phyloP scores from a whole-genome alignment of 2,113 vertebrate genomes.

The Ammodytes dubius region DNA sequence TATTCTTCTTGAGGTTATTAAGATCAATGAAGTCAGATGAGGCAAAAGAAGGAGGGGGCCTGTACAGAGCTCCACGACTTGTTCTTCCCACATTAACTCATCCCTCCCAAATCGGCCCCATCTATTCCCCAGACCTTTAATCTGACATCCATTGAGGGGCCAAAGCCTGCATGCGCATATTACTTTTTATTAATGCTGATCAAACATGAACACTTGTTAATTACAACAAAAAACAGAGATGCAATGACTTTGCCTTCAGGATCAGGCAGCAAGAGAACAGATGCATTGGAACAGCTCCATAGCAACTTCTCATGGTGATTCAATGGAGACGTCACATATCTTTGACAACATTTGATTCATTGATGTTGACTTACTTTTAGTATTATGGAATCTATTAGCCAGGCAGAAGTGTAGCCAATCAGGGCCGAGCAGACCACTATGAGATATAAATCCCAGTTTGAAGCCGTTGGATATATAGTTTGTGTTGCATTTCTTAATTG shows the following conservation, averaged over 20 bases:
- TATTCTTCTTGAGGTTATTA: slow-evolving; percentile 55
- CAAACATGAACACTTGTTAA: slow-evolving; percentile 70
- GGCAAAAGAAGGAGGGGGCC: slow-evolving; percentile 38
- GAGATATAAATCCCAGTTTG: slow-evolving; percentile 61
- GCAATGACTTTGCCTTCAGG: slow-evolving; percentile 40
- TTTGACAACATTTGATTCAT: slow-evolving; percentile 66
- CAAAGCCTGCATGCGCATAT: slow-evolving; percentile 41
- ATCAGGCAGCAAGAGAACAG: slow-evolving; percentile 54
- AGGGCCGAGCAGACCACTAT: slow-evolving; percentile 28
- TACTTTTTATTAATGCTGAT: slow-evolving; percentile 72
- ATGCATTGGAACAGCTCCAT: slow-evolving; percentile 58
- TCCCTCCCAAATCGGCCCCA: slow-evolving; percentile 42
- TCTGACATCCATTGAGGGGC: slow-evolving; percentile 56
- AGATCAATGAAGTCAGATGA: slow-evolving; percentile 62
- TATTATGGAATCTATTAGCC: slow-evolving; percentile 67
- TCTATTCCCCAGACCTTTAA: slow-evolving; percentile 56
- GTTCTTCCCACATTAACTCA: slow-evolving; percentile 71
- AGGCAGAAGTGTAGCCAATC: slow-evolving; percentile 64
- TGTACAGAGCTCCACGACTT: slow-evolving; percentile 18
- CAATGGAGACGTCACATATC: slow-evolving; percentile 60
- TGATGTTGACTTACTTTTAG: slow-evolving; percentile 67
- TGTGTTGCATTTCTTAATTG: slow-evolving; percentile 66
- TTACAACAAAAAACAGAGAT: slow-evolving; percentile 66
- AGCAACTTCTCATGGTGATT: slow-evolving; percentile 61
- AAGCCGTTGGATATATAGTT: slow-evolving; percentile 59